A percentile compares a stretch with the other conserved stretches of the same genome.
These are phyloP conservation scores for Corticium candelabrum DNA, from an alignment of 37 sponge, comb jelly and placozoan species.

Conservation along the genomic window DNA sequence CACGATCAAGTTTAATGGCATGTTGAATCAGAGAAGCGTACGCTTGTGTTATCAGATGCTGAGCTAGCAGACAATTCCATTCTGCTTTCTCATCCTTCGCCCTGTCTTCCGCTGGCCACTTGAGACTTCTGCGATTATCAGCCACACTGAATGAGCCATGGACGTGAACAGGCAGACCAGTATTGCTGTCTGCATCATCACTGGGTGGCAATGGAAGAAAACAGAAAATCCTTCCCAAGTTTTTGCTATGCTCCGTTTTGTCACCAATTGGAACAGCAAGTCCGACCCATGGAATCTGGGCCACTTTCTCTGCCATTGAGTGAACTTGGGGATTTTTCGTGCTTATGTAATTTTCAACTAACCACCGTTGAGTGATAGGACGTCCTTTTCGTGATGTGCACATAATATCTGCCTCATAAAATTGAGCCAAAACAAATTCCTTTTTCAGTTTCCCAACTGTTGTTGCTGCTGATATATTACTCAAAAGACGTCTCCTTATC, in stretches of 20 bases:
- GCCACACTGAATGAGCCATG: conserved; percentile 44
- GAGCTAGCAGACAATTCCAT: conserved; percentile 52
- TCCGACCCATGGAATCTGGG: conserved; percentile 56
- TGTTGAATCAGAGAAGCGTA: not conserved
- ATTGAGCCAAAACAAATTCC: not conserved
- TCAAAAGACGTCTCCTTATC: not conserved
- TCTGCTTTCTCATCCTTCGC: conserved; percentile 37
- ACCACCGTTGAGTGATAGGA: not conserved
- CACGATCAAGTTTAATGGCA: not conserved
- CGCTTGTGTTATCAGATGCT: not conserved
- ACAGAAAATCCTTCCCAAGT: conserved; percentile 28
- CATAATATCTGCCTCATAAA: not conserved
- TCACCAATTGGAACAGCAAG: conserved; percentile 37
- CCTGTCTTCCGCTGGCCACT: conserved; percentile 66
- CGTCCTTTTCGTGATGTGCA: not conserved
- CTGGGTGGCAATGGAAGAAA: conserved; percentile 27
- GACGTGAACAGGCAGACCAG: conserved; percentile 48
- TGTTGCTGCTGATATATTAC: too few species aligned
- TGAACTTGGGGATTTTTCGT: not conserved
- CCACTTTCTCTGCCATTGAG: conserved; percentile 8
- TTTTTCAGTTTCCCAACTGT: too few species aligned
- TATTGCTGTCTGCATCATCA: conserved; percentile 8
- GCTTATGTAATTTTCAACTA: not conserved
- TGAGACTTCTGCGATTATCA: conserved; percentile 46
- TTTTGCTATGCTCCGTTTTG: not conserved